Evolutionary conservation across 1,140 invertebrate genomes (phyloP).

Genomic region (Microplitis demolitor): DNA sequence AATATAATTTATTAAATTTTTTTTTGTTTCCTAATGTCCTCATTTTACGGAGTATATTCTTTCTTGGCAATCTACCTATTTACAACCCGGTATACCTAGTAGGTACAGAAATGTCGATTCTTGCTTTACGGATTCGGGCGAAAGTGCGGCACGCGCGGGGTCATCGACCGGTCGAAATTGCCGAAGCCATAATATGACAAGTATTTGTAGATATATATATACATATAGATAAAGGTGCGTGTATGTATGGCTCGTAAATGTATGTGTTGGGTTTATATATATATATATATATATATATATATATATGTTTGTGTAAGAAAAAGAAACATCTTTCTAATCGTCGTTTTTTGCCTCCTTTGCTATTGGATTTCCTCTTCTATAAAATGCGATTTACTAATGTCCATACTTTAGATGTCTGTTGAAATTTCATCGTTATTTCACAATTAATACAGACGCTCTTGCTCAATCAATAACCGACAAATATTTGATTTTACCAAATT

Average conservation of each 20-base stretch:
- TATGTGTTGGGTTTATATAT: background rate
- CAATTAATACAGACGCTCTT: too few relatives aligned
- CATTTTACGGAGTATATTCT: background rate
- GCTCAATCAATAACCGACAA: too few relatives aligned
- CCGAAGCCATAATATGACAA: slow-evolving; percentile 1
- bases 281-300: background rate
- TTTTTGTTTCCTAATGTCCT: background rate
- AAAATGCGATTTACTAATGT: background rate
- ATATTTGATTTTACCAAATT: too few relatives aligned
- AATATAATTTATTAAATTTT: too few relatives aligned
- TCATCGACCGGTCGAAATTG: slow-evolving; percentile 25
- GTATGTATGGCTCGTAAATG: background rate
- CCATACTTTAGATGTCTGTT: background rate
- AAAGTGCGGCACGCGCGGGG: slow-evolving; percentile 20
- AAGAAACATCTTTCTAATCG: background rate
- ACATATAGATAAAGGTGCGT: background rate
- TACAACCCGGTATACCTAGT: background rate
- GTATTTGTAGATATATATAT: slow-evolving; percentile 2
- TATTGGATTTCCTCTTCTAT: background rate
- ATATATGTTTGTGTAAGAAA: background rate
- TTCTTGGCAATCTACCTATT: background rate
- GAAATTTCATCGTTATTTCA: background rate
- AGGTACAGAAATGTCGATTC: background rate
- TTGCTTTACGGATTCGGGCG: slow-evolving; percentile 22
- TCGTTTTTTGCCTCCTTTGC: background rate